Evolutionary conservation across 1,140 invertebrate species (phyloP).

Genomic region (Pectinophora gossypiella): DNA sequence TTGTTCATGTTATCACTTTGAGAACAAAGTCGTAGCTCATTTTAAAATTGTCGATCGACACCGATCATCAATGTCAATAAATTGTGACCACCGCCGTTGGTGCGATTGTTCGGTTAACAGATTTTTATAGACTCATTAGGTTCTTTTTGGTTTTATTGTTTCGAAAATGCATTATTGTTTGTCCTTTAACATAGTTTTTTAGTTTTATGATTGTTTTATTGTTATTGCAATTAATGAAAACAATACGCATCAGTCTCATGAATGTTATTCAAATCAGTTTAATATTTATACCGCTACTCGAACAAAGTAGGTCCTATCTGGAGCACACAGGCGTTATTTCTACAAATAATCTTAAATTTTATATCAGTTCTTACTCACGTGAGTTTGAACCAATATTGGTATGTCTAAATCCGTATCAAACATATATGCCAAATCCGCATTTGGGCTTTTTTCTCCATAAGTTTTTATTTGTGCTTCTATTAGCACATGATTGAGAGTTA

Average conservation of each 20-base stretch:
- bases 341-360: too few species aligned
- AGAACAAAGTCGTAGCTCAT: not conserved
- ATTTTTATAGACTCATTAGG: constrained; percentile 42
- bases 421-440: constrained; percentile 63
- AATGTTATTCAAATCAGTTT: too few species aligned
- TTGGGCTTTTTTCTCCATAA: constrained; percentile 47
- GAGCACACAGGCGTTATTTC: too few species aligned
- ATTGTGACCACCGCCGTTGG: constrained; percentile 60
- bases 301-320: too few species aligned
- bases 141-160: constrained; percentile 23
- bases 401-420: constrained; percentile 48
- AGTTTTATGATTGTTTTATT: too few species aligned
- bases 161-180: too few species aligned
- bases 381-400: constrained; percentile 54
- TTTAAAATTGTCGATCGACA: constrained; percentile 15
- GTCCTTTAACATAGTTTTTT: too few species aligned
- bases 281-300: too few species aligned
- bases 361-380: not conserved
- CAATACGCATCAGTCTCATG: too few species aligned
- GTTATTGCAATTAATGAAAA: too few species aligned
- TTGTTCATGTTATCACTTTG: not conserved
- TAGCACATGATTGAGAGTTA: constrained; percentile 66
- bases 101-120: constrained; percentile 53
- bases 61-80: constrained; percentile 55
- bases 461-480: constrained; percentile 63